phyloP scores from a whole-genome alignment of 1,140 invertebrate species.

The Drosophila rufa region DNA sequence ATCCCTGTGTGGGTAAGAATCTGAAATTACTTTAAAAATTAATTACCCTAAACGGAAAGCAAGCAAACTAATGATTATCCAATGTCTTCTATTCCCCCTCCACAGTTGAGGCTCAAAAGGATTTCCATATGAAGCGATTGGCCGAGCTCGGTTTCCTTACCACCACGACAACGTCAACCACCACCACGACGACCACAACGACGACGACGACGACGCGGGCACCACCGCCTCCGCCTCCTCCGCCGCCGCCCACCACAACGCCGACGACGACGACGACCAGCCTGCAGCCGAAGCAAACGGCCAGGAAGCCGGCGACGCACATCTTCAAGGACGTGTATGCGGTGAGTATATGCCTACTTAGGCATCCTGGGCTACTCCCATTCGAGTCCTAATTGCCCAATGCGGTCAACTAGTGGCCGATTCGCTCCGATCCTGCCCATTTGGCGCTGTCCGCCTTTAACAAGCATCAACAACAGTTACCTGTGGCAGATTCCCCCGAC shows the following conservation, averaged over 20 bases:
- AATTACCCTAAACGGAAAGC: too few relatives aligned
- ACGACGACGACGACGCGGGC: conserved; percentile 73
- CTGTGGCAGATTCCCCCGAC: conserved; percentile 19
- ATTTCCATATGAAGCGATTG: conserved; percentile 91
- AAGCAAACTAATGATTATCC: not conserved
- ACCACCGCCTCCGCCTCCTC: conserved; percentile 69
- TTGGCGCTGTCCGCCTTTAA: conserved; percentile 46
- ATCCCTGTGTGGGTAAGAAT: conserved; percentile 94
- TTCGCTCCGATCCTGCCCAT: not conserved
- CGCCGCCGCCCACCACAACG: conserved; percentile 67
- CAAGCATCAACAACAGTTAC: conserved; percentile 55
- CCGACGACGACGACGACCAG: conserved; percentile 76
- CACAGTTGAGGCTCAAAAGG: conserved; percentile 94
- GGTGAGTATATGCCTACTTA: conserved; percentile 52
- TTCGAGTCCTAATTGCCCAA: conserved; percentile 50
- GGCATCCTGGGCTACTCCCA: conserved; percentile 27
- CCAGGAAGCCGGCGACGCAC: conserved; percentile 73
- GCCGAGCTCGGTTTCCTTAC: conserved; percentile 85
- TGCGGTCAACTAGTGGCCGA: conserved; percentile 44
- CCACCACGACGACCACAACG: conserved; percentile 81
- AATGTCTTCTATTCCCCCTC: not conserved
- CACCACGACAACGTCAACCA: conserved; percentile 85
- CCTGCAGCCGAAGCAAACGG: conserved; percentile 70
- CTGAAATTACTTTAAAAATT: too few relatives aligned
- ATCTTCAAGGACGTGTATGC: conserved; percentile 67